Percentiles rank a stretch among this genome's conserved stretches.
These are phyloP conservation scores for Dreissena rostriformis DNA, from an alignment of 1,140 invertebrate species.

Conservation along the genomic window DNA sequence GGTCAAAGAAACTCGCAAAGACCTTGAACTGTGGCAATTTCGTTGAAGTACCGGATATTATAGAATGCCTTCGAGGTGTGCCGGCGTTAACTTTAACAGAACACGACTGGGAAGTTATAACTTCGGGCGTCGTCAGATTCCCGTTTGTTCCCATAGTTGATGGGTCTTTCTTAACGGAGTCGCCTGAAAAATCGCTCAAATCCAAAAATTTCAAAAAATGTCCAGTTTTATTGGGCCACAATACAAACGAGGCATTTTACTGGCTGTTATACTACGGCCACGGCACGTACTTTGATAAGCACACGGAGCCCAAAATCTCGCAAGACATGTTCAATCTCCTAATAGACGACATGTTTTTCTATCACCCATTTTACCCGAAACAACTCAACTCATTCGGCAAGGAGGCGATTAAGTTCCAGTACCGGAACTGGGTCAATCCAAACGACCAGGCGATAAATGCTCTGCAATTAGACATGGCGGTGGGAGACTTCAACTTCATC, in stretches of 20 bases:
- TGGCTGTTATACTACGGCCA: constrained; percentile 92
- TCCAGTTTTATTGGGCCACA: constrained; percentile 95
- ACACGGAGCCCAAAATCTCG: constrained; percentile 82
- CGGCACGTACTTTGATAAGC: constrained; percentile 20
- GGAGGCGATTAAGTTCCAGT: constrained; percentile 94
- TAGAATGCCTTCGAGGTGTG: constrained; percentile 89
- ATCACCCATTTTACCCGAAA: constrained; percentile 76
- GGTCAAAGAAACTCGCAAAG: constrained; percentile 65
- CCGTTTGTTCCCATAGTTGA: constrained; percentile 97
- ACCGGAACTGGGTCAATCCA: constrained; percentile 95
- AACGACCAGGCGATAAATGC: constrained; percentile 92
- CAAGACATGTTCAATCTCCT: constrained; percentile 60
- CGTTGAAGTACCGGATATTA: constrained; percentile 86
- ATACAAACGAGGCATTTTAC: constrained; percentile 94
- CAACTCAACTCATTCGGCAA: constrained; percentile 89
- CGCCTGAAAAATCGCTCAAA: constrained; percentile 88
- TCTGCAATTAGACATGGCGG: constrained; percentile 94
- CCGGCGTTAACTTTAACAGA: constrained; percentile 89
- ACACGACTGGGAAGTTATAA: constrained; percentile 86
- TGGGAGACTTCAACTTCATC: constrained; percentile 98
- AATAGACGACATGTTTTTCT: constrained; percentile 79
- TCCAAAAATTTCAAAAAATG: constrained; percentile 96
- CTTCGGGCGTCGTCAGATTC: constrained; percentile 86
- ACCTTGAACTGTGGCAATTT: constrained; percentile 59
- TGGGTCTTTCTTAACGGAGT: constrained; percentile 94